A percentile compares a stretch with the other conserved stretches of the same genome.
Evolutionary conservation across 2,888 invertebrate genomes (phyloP).

Genomic region (Drosophila vallismaia): DNA sequence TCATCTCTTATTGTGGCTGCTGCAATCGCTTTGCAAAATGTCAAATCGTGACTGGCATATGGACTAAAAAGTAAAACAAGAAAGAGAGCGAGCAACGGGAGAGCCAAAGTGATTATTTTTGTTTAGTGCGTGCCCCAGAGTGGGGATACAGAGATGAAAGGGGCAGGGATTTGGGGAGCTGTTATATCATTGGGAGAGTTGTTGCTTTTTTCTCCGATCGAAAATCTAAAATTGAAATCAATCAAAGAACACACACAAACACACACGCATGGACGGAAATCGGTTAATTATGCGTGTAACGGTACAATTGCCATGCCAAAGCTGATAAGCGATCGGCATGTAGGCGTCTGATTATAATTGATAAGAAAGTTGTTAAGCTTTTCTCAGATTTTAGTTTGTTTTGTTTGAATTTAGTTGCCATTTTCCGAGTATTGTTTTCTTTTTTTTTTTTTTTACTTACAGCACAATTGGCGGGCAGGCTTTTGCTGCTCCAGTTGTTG

Average conservation of each 20-base stretch:
- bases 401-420: neutral
- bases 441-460: slow-evolving; percentile 17
- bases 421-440: neutral
- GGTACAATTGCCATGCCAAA: slow-evolving; percentile 21
- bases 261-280: neutral
- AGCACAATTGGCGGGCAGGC: slow-evolving; percentile 9
- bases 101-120: slow-evolving; percentile 27
- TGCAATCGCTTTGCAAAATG: slow-evolving; percentile 29
- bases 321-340: slow-evolving; percentile 37
- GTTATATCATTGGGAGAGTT: slow-evolving; percentile 28
- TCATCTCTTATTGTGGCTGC: slow-evolving; percentile 10
- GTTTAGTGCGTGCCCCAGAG: slow-evolving; percentile 8
- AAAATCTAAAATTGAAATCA: slow-evolving; percentile 29
- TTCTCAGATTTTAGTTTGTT: slow-evolving; percentile 5
- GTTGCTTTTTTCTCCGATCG: neutral
- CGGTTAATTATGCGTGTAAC: slow-evolving; percentile 29
- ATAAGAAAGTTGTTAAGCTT: slow-evolving; percentile 29
- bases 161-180: neutral
- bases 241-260: slow-evolving; percentile 16
- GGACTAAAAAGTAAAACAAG: slow-evolving; percentile 12
- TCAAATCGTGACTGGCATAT: slow-evolving; percentile 37
- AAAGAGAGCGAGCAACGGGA: neutral
- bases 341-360: slow-evolving; percentile 38
- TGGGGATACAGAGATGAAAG: no score
- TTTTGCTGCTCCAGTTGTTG: slow-evolving; percentile 8